These are phyloP conservation scores for Autographa gamma DNA, from an alignment of 2,888 invertebrate species.

Conservation along the genomic window DNA sequence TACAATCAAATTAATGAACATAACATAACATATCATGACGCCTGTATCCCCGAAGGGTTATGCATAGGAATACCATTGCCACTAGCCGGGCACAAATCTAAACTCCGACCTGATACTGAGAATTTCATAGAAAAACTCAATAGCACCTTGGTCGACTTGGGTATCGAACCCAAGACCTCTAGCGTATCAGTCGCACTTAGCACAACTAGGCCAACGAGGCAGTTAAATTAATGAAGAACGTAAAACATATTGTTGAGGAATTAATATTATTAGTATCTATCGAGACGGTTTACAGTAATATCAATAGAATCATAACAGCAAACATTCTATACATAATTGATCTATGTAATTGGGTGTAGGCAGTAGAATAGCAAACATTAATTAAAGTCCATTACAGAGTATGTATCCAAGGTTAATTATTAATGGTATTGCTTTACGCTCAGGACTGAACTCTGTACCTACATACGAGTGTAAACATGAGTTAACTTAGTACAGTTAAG, in stretches of 20 bases:
- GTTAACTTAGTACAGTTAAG: neutral
- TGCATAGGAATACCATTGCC: too few relatives aligned
- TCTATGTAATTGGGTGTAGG: conserved; percentile 3
- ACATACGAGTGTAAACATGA: conserved; percentile 23
- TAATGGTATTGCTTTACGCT: conserved; percentile 34
- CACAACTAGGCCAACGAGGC: too few relatives aligned
- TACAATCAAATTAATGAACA: too few relatives aligned
- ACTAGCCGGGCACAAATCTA: too few relatives aligned
- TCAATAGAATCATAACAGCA: conserved; percentile 12
- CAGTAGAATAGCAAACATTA: conserved; percentile 28
- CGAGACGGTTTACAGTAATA: neutral
- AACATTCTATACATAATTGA: conserved; percentile 28
- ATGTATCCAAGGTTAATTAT: conserved; percentile 37
- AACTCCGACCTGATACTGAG: too few relatives aligned
- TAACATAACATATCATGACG: too few relatives aligned
- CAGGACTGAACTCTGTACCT: conserved; percentile 16
- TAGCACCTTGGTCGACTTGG: too few relatives aligned
- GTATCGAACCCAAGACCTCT: too few relatives aligned
- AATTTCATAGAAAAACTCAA: too few relatives aligned
- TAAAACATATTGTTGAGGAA: neutral
- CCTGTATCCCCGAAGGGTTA: too few relatives aligned
- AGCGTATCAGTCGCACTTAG: too few relatives aligned
- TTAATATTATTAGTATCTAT: neutral
- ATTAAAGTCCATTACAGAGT: conserved; percentile 33
- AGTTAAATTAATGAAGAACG: neutral